phyloP scores from a whole-genome alignment of 2,797 vertebrate genomes.

The Mus spretus region DNA sequence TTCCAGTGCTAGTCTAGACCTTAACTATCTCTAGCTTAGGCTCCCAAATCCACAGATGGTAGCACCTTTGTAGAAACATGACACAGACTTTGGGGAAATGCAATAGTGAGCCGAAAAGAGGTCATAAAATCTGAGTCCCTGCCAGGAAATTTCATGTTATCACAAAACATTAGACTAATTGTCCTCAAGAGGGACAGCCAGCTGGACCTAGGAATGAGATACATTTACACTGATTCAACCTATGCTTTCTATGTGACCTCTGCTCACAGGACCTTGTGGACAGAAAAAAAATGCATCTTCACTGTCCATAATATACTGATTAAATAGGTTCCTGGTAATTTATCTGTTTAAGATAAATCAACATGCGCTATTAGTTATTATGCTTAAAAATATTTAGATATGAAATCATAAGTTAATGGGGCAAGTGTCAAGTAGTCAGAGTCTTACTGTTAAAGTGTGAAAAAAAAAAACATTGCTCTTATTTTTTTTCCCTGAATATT shows the following conservation, averaged over 20 bases:
- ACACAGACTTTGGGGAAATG: background rate
- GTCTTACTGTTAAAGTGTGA: background rate
- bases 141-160: background rate
- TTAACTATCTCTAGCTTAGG: background rate
- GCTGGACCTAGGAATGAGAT: background rate
- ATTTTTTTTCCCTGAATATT: background rate
- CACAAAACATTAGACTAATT: background rate
- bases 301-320: background rate
- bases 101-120: background rate
- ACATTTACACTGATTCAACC: background rate
- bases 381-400: background rate
- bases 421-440: background rate
- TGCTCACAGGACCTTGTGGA: background rate
- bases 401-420: background rate
- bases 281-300: background rate
- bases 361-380: background rate
- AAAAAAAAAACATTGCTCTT: background rate
- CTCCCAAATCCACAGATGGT: background rate
- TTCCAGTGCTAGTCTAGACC: background rate
- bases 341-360: background rate
- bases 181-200: background rate
- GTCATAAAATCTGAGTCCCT: background rate
- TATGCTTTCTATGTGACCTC: background rate
- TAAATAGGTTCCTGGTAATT: background rate
- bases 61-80: background rate